Evolutionary conservation across 2,888 invertebrate species (phyloP).

Genomic region (Odontomyia ornata): DNA sequence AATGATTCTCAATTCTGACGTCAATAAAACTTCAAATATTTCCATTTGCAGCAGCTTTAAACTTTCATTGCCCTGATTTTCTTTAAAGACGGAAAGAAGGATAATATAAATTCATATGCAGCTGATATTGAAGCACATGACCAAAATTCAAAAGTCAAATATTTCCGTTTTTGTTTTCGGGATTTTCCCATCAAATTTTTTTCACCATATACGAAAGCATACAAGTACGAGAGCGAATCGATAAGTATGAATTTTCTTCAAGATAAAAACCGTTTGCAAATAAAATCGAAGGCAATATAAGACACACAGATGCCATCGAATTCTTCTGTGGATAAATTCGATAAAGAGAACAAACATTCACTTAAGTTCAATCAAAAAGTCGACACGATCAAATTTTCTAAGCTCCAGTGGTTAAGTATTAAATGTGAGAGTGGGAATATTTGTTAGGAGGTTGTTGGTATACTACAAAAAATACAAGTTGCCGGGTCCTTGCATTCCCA

Average conservation of each 20-base stretch:
- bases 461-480: too few species aligned
- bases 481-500: too few species aligned
- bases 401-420: constrained; percentile 42
- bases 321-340: constrained; percentile 47
- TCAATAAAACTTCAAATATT: too few species aligned
- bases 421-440: constrained; percentile 10
- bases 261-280: constrained; percentile 21
- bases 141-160: background rate
- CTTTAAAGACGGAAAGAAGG: too few species aligned
- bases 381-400: constrained; percentile 50
- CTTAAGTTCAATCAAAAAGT: constrained; percentile 50
- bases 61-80: too few species aligned
- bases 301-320: constrained; percentile 42
- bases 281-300: constrained; percentile 27
- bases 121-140: constrained; percentile 4
- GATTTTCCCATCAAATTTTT: background rate
- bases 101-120: too few species aligned
- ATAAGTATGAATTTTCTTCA: background rate
- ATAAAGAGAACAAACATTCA: constrained; percentile 49
- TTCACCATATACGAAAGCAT: background rate
- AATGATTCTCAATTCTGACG: too few species aligned
- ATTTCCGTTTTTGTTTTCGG: background rate
- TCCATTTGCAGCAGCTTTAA: too few species aligned
- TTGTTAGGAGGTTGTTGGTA: too few species aligned
- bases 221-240: too few species aligned